Conservation (phyloP, 2,113 vertebrate species). For the Hydrolagus affinis region DNA sequence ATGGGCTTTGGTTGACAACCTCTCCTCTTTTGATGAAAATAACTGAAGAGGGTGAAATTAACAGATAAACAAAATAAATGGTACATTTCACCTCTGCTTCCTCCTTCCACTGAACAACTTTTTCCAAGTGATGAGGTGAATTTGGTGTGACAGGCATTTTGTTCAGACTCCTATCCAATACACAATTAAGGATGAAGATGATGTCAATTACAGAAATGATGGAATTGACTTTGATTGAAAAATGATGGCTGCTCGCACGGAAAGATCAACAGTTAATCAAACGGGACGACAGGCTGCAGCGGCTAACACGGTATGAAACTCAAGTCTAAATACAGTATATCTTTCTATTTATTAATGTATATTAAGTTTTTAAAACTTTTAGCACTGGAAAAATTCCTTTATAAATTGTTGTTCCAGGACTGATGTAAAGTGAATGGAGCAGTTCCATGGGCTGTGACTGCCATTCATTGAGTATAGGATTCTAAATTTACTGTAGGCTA, state of each 20-base stretch:
- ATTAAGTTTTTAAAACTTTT: background rate
- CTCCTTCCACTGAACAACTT: background rate
- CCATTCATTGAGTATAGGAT: background rate
- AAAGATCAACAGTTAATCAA: slow-evolving; percentile 22
- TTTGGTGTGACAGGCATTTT: slow-evolving; percentile 10
- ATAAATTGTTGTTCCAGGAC: background rate
- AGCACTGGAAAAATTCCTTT: background rate
- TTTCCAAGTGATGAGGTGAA: background rate
- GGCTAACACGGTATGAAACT: slow-evolving; percentile 16
- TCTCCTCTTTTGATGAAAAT: background rate
- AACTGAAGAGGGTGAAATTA: background rate
- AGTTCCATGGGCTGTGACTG: background rate
- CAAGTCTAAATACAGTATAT: background rate
- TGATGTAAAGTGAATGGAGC: no score
- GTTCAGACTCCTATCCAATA: background rate
- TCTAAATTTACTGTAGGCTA: background rate
- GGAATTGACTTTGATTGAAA: slow-evolving; percentile 18
- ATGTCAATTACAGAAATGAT: background rate
- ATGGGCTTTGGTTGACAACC: background rate
- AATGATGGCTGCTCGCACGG: slow-evolving; percentile 21
- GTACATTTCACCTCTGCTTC: background rate
- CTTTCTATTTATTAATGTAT: background rate
- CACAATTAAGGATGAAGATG: slow-evolving; percentile 2
- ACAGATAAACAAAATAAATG: background rate
- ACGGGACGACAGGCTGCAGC: slow-evolving; percentile 10